Conservation (phyloP, 2,113 vertebrate genomes). For the Orthonyx spaldingii region DNA sequence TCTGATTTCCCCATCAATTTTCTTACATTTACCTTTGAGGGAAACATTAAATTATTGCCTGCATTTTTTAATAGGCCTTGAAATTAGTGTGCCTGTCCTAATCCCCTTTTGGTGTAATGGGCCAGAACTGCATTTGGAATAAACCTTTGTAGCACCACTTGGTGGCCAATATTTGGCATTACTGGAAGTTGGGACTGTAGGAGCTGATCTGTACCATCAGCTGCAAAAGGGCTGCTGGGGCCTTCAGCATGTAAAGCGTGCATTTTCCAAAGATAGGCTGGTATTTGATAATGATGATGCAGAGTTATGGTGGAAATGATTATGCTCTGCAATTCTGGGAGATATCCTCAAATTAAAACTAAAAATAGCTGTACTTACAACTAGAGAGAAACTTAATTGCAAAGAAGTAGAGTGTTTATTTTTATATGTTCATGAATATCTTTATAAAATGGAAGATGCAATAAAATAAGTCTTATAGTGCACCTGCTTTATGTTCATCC, state of each 20-base stretch:
- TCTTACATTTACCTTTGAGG: neutral
- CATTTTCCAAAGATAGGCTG: conserved; percentile 11
- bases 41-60: neutral
- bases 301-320: conserved; percentile 16
- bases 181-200: neutral
- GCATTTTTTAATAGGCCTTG: neutral
- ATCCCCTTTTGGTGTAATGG: neutral
- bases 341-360: conserved; percentile 39
- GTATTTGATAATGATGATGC: conserved; percentile 3
- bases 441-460: neutral
- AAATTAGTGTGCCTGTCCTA: neutral
- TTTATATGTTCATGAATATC: conserved; percentile 1
- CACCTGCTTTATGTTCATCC: neutral
- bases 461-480: neutral
- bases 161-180: neutral
- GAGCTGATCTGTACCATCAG: neutral
- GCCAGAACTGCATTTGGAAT: neutral
- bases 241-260: neutral
- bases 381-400: conserved; percentile 24
- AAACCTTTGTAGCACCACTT: conserved; percentile 6
- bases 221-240: neutral
- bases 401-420: conserved; percentile 23
- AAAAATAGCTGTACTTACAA: conserved; percentile 42
- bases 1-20: neutral
- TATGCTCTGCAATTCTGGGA: conserved; percentile 27